Base-by-base conservation (phyloP, 2,113 vertebrate genomes). In the Cavia porcellus region DNA sequence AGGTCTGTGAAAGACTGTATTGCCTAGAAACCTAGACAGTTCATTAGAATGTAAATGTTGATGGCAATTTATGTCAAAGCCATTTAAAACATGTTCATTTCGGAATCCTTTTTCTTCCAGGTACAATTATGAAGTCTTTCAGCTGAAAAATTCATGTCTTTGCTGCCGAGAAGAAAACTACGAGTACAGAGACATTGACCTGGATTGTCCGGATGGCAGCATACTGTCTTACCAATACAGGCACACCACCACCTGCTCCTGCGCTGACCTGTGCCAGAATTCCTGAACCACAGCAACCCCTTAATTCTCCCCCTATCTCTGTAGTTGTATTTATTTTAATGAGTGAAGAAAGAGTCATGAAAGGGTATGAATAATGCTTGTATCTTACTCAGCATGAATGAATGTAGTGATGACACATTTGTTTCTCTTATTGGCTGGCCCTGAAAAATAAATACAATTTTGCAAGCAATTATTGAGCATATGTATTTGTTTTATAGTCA, bases 361-460 rank as follows among this genome's bases (percentile, higher is more conserved):
- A 59, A 47, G 42, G 88, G 8, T 81, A 14, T 59, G 25, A 81
- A 47, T 47, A 86, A 77, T 5, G 35, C 45, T 20, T 74, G 38
- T 77, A 79, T 87, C 62, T 85, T 30, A 8, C 35, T 94, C 62
- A 89, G 83, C 86, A 38, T 66, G 15, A 90, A 32, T 70, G 86
- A 24, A 86, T 72, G 38, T 15, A 79, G 22, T 80, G 22, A 25
- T 80, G 22, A 85, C 9, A 28, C 9, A 9, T 61, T 96, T 22
- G 66, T 3, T 84, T 92, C 30, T 84, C 74, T 77, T 81, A 30
- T 59, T 50, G 47, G 64, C 47, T 38, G n/a, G 15, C 47, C 62
- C 47, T 96, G 24, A 86, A 95, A 96, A 98, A 98, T 96, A 98
- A 98, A 98, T 20, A 74, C 38, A 77, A 35, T 25, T 92, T 96